phyloP scores from a whole-genome alignment of 2,113 vertebrate species.

The Pseudorasbora parva region DNA sequence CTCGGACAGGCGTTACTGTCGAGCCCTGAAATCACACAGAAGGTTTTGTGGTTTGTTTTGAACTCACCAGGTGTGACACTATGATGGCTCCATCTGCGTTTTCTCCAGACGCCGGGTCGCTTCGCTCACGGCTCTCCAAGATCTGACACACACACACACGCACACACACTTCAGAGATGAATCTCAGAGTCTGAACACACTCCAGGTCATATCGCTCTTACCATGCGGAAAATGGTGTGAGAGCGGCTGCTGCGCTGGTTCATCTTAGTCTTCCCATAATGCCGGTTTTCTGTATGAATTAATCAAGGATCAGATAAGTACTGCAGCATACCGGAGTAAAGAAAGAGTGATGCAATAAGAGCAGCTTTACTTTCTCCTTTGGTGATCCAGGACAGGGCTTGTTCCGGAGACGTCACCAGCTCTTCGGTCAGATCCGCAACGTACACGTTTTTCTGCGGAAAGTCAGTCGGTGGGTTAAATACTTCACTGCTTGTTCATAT shows the following conservation, averaged over 20 bases:
- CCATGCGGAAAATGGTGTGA: slow-evolving; percentile 97
- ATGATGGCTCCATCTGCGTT: slow-evolving; percentile 90
- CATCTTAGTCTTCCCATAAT: slow-evolving; percentile 96
- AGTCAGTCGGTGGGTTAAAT: too few species aligned
- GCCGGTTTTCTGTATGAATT: slow-evolving; percentile 83
- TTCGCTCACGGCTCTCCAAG: slow-evolving; percentile 89
- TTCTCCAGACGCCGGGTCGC: slow-evolving; percentile 79
- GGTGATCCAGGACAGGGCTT: slow-evolving; percentile 88
- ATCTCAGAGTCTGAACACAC: background rate
- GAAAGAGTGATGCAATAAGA: background rate
- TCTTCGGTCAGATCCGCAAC: slow-evolving; percentile 94
- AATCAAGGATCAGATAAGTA: background rate
- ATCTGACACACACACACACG: slow-evolving; percentile 76
- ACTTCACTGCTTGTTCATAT: too few species aligned
- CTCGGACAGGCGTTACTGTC: too few species aligned
- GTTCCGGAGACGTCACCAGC: slow-evolving; percentile 83
- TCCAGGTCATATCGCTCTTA: slow-evolving; percentile 61
- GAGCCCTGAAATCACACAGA: background rate
- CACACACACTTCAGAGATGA: background rate
- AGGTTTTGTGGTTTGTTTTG: background rate
- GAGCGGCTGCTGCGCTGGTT: slow-evolving; percentile 95
- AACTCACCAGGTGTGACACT: slow-evolving; percentile 92
- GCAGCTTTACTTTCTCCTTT: slow-evolving; percentile 91
- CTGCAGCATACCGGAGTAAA: background rate
- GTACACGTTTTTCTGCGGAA: slow-evolving; percentile 86